These are phyloP conservation scores for Atrina japonica DNA, from an alignment of 2,888 invertebrate species.

Conservation along the genomic window DNA sequence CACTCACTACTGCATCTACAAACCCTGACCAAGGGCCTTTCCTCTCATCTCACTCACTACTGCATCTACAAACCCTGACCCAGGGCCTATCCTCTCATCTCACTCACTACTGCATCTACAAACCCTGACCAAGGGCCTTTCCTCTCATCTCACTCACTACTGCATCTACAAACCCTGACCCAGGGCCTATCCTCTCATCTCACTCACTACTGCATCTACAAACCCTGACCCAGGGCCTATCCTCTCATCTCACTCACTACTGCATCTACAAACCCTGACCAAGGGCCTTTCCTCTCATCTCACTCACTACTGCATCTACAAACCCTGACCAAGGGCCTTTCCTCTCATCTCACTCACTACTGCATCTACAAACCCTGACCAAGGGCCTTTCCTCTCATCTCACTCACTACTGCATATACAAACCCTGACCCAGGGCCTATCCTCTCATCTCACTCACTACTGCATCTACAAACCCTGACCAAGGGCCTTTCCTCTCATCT, in stretches of 20 bases:
- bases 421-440: background rate
- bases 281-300: too few species aligned
- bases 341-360: too few species aligned
- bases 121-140: too few species aligned
- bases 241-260: too few species aligned
- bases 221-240: too few species aligned
- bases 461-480: background rate
- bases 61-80: conserved; percentile 1
- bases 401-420: background rate
- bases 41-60: background rate
- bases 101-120: background rate
- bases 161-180: background rate
- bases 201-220: background rate
- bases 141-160: background rate
- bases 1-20: background rate
- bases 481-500: background rate
- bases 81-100: too few species aligned
- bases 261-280: background rate
- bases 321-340: too few species aligned
- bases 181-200: too few species aligned
- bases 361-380: background rate
- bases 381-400: background rate
- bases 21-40: too few species aligned
- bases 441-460: background rate
- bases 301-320: background rate